Conservation (phyloP, 1,140 invertebrate species). For the Archivesica marissinica region DNA sequence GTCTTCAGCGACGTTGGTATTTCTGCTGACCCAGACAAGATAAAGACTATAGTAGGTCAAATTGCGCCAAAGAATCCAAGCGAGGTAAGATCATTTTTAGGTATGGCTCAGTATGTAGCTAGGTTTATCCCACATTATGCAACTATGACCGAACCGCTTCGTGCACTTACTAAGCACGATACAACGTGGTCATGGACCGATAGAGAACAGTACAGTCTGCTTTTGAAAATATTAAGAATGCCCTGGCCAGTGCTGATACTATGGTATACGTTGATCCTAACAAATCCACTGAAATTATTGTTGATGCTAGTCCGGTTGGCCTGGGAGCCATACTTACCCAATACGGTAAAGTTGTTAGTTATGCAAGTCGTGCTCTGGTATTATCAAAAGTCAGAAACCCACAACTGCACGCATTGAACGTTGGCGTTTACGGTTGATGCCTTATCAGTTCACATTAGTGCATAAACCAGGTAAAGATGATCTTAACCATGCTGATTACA, state of each 20-base stretch:
- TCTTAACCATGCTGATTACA: constrained; percentile 66
- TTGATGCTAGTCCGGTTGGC: constrained; percentile 80
- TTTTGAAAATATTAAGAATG: constrained; percentile 28
- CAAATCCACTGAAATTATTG: constrained; percentile 56
- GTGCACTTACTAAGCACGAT: constrained; percentile 56
- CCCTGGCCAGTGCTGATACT: constrained; percentile 19
- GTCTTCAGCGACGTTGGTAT: constrained; percentile 61
- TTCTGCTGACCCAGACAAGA: constrained; percentile 71
- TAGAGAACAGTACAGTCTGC: constrained; percentile 38
- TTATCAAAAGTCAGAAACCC: constrained; percentile 58
- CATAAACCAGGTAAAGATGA: constrained; percentile 63
- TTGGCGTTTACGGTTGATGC: constrained; percentile 66
- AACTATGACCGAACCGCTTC: constrained; percentile 60
- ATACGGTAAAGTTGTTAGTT: constrained; percentile 30
- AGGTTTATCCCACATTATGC: constrained; percentile 65
- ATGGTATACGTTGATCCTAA: constrained; percentile 55
- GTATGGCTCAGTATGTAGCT: constrained; percentile 61
- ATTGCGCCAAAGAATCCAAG: constrained; percentile 37
- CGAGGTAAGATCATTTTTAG: constrained; percentile 66
- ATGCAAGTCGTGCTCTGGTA: constrained; percentile 54
- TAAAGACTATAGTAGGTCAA: constrained; percentile 76
- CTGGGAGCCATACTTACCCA: constrained; percentile 80
- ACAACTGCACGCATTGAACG: constrained; percentile 56
- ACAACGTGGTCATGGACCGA: constrained; percentile 53
- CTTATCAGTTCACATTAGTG: constrained; percentile 56